A percentile compares a stretch with the other conserved stretches of the same genome.
These are phyloP conservation scores for Rana temporaria DNA, from an alignment of 2,113 vertebrate species.

Conservation along the genomic window DNA sequence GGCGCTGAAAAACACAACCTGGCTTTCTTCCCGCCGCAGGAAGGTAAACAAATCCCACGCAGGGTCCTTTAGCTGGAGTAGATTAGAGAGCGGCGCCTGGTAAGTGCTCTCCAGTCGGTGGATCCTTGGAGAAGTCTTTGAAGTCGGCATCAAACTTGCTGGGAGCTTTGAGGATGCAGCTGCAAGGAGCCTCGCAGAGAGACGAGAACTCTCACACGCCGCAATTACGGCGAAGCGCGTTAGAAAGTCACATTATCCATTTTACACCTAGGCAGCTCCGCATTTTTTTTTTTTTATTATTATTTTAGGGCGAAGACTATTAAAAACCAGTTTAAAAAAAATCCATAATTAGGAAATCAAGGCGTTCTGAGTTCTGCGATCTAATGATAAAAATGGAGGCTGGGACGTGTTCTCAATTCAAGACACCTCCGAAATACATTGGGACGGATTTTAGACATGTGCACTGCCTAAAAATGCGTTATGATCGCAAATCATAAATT, in stretches of 20 bases:
- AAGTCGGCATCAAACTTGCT: constrained; percentile 17
- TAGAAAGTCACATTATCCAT: not conserved
- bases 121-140: not conserved
- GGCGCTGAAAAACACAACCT: not conserved
- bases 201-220: not conserved
- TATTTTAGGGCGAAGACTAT: not conserved
- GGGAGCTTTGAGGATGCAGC: not conserved
- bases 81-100: not conserved
- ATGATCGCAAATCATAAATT: no score
- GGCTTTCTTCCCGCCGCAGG: not conserved
- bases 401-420: no score
- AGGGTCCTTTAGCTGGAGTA: not conserved
- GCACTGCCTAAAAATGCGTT: no score
- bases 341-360: not conserved
- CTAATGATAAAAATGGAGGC: not conserved
- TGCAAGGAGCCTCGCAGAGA: not conserved
- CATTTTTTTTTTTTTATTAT: not conserved
- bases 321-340: not conserved
- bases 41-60: not conserved
- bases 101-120: not conserved
- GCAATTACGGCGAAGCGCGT: not conserved
- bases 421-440: no score
- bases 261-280: not conserved
- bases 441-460: no score
- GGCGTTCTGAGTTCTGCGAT: not conserved